Percentiles rank a stretch among this genome's conserved stretches.
Evolutionary conservation across 2,797 vertebrate genomes (phyloP).

Genomic region (Loris lydekkerianus): DNA sequence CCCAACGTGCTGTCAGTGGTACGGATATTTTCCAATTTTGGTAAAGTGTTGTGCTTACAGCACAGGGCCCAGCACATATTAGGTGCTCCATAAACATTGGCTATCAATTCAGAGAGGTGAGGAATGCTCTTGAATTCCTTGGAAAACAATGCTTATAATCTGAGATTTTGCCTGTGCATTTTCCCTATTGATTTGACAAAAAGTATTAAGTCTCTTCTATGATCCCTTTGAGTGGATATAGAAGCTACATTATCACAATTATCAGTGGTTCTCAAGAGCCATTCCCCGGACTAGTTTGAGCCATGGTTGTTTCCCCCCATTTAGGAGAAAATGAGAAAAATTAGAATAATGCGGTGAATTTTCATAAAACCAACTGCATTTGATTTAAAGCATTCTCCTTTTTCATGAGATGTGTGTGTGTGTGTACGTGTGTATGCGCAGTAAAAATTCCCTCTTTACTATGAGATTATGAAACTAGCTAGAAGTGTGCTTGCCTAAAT

Average conservation of each 20-base stretch:
- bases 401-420: neutral
- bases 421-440: fast-evolving
- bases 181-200: neutral
- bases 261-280: neutral
- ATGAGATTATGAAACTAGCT: neutral
- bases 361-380: constrained; percentile 2
- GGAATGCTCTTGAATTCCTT: too few relatives aligned
- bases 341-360: neutral
- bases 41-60: fast-evolving
- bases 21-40: neutral
- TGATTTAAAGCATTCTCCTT: neutral
- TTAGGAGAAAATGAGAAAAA: neutral
- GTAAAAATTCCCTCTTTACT: neutral
- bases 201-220: neutral
- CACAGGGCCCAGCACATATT: neutral
- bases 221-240: neutral
- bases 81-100: neutral
- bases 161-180: neutral
- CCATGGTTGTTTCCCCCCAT: too few relatives aligned
- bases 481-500: neutral
- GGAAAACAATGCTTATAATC: neutral
- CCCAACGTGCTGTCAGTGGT: fast-evolving
- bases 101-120: neutral
- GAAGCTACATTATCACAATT: fast-evolving
- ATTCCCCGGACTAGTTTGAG: neutral